A percentile compares a stretch with the other conserved stretches of the same genome.
Conservation (phyloP, 2,888 invertebrate genomes). For the Apantesis nais region DNA sequence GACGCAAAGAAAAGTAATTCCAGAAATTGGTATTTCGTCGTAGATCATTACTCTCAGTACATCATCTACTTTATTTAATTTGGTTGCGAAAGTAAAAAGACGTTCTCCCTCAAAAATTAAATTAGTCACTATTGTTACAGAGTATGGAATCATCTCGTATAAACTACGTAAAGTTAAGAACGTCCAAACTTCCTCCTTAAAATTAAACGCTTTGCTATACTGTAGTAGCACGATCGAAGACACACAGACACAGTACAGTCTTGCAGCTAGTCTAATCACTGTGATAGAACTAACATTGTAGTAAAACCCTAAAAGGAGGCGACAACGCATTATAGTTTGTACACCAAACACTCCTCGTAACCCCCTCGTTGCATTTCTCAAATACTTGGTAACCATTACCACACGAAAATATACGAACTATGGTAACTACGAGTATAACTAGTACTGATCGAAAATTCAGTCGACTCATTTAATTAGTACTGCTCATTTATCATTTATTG, state of each 20-base stretch:
- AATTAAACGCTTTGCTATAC: background rate
- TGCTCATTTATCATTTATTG: background rate
- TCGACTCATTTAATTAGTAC: background rate
- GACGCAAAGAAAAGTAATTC: constrained; percentile 4
- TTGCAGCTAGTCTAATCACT: background rate
- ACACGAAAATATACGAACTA: background rate
- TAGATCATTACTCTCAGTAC: background rate
- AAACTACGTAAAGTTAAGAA: background rate
- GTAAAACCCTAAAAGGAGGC: constrained; percentile 5
- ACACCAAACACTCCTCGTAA: background rate
- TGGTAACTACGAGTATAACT: background rate
- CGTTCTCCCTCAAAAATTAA: constrained; percentile 14
- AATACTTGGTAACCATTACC: constrained; percentile 2
- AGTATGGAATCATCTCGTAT: background rate
- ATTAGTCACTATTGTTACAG: constrained; percentile 3
- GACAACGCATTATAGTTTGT: constrained; percentile 11
- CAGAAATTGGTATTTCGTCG: constrained; percentile 16
- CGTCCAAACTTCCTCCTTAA: too few species aligned
- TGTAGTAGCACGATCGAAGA: background rate
- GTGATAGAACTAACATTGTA: constrained; percentile 9
- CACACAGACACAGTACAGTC: background rate
- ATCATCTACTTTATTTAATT: constrained; percentile 7
- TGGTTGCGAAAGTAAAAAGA: constrained; percentile 9
- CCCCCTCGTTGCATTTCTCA: background rate
- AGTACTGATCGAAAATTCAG: background rate